Conservation (phyloP, 2,113 vertebrate genomes). For the Castor canadensis region DNA sequence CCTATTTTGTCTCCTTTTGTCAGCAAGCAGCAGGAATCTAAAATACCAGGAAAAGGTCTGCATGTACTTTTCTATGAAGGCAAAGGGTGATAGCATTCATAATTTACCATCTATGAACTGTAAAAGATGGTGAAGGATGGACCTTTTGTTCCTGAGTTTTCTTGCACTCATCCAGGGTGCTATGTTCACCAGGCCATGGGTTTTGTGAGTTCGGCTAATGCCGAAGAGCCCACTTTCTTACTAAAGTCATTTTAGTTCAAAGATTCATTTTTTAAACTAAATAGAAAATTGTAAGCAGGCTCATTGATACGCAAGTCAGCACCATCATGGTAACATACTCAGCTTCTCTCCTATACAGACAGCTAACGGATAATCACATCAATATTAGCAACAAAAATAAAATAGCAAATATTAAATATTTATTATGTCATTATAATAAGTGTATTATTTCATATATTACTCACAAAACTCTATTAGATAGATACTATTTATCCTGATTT, state of each 20-base stretch:
- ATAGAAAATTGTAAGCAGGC: background rate
- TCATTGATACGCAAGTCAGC: background rate
- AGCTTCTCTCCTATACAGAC: background rate
- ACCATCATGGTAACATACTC: background rate
- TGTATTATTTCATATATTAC: background rate
- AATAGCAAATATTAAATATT: slow-evolving; percentile 16
- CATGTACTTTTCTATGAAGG: background rate
- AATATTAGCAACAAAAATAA: background rate
- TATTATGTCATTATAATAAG: background rate
- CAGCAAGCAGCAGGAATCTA: background rate
- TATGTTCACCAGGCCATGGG: background rate
- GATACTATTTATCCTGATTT: background rate
- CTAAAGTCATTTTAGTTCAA: background rate
- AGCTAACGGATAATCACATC: background rate
- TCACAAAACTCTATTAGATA: background rate
- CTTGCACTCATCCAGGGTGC: background rate
- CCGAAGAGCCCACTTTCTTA: background rate
- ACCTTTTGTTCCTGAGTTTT: background rate
- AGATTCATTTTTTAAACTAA: slow-evolving; percentile 6
- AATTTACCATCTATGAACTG: background rate
- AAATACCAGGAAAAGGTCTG: background rate
- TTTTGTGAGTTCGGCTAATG: background rate
- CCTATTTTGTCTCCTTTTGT: background rate
- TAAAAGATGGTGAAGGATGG: background rate
- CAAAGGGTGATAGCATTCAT: background rate